Conservation (phyloP, 2,888 invertebrate genomes). For the Drosophila sordidapex region DNA sequence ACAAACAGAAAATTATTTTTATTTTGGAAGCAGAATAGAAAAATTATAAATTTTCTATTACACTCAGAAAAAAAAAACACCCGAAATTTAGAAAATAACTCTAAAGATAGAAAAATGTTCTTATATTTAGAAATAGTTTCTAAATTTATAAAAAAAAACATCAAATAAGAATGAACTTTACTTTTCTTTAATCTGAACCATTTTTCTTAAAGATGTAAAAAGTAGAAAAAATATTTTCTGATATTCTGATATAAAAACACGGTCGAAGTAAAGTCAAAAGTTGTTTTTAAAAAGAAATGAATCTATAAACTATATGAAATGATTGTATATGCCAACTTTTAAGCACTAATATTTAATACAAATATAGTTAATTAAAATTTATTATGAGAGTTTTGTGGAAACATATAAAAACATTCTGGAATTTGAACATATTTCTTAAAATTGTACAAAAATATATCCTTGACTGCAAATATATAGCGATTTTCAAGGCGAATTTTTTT, state of each 20-base stretch:
- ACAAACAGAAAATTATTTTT: neutral
- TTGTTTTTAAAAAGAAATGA: neutral
- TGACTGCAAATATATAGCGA: too few species aligned
- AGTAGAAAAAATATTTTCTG: neutral
- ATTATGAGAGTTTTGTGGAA: neutral
- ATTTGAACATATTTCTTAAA: neutral
- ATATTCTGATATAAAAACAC: neutral
- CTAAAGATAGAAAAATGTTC: neutral
- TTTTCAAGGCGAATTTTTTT: neutral
- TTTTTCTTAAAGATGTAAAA: neutral
- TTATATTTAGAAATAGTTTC: neutral
- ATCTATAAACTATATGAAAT: neutral
- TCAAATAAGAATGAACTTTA: neutral
- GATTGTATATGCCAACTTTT: neutral
- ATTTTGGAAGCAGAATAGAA: neutral
- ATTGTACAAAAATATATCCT: neutral
- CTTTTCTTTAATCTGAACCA: neutral
- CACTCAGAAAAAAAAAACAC: neutral
- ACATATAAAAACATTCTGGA: neutral
- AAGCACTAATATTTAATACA: too few species aligned
- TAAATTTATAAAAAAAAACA: neutral
- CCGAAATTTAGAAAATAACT: neutral
- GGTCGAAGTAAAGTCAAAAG: rapidly evolving
- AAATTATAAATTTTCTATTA: conserved; percentile 14
- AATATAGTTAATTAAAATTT: neutral